Evolutionary conservation across 2,888 invertebrate species (phyloP).

Genomic region (Ormyrus thymus): DNA sequence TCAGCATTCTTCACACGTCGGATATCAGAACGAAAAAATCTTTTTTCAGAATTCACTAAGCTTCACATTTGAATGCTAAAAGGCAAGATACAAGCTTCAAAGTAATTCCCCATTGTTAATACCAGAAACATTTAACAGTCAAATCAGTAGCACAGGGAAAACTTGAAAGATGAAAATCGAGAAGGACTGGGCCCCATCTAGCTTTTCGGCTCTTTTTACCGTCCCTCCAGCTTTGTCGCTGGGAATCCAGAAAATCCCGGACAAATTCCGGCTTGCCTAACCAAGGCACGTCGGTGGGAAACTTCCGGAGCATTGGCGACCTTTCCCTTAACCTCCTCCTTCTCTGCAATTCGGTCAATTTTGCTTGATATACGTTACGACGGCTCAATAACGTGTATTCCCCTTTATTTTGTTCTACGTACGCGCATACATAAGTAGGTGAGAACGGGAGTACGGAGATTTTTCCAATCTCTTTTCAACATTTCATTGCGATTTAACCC

Average conservation of each 20-base stretch:
- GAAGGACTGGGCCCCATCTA: not conserved
- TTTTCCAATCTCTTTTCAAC: too few species aligned
- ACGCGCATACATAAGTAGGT: not conserved
- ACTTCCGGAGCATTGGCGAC: conserved; percentile 32
- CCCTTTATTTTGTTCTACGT: not conserved
- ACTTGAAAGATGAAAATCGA: not conserved
- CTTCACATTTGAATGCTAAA: too few species aligned
- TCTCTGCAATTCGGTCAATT: not conserved
- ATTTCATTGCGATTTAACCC: too few species aligned
- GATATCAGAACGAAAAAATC: too few species aligned
- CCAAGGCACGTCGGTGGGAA: conserved; percentile 39
- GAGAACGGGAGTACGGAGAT: too few species aligned
- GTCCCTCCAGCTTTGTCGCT: conserved; percentile 14
- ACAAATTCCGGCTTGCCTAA: conserved; percentile 42
- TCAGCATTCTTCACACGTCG: too few species aligned
- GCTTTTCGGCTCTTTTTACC: not conserved
- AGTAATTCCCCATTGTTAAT: too few species aligned
- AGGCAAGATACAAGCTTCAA: too few species aligned
- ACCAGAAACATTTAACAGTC: too few species aligned
- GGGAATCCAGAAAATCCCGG: conserved; percentile 40
- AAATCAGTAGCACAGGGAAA: too few species aligned
- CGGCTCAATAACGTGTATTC: conserved; percentile 12
- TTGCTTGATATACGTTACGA: conserved; percentile 1
- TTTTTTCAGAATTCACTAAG: too few species aligned
- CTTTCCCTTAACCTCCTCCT: not conserved